Evolutionary conservation across 2,113 vertebrate genomes (phyloP).

Genomic region (Alouatta palliata): DNA sequence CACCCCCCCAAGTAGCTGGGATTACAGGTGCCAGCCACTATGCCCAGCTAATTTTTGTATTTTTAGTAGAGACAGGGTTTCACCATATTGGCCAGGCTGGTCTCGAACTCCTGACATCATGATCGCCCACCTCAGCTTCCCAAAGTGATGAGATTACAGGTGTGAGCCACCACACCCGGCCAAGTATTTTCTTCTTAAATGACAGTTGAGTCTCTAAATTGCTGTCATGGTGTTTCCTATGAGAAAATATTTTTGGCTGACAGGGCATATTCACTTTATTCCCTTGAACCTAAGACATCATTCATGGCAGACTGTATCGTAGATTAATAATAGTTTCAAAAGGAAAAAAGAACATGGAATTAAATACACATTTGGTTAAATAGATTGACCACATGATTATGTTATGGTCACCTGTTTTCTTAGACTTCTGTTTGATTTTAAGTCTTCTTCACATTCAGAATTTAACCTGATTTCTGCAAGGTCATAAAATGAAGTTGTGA

Average conservation of each 20-base stretch:
- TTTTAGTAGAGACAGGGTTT: no score
- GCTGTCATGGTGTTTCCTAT: neutral
- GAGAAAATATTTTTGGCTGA: neutral
- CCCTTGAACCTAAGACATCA: neutral
- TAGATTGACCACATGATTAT: neutral
- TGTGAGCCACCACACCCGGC: no score
- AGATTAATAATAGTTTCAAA: neutral
- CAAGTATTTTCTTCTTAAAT: neutral
- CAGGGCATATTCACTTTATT: no score
- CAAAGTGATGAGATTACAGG: no score
- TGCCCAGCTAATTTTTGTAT: no score
- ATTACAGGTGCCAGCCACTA: no score
- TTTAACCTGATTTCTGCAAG: neutral
- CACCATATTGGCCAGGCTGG: no score
- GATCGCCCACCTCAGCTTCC: no score
- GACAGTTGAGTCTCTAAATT: no score
- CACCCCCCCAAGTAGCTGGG: no score
- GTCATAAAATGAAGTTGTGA: neutral
- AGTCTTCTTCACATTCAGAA: neutral
- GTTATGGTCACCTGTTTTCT: neutral
- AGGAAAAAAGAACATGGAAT: neutral
- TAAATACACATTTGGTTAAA: neutral
- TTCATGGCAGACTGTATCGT: fast-evolving
- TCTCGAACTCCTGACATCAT: no score
- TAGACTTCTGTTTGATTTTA: neutral